Percentiles rank a stretch among this genome's conserved stretches.
phyloP scores from a whole-genome alignment of 1,140 invertebrate species.

The Samia ricini region DNA sequence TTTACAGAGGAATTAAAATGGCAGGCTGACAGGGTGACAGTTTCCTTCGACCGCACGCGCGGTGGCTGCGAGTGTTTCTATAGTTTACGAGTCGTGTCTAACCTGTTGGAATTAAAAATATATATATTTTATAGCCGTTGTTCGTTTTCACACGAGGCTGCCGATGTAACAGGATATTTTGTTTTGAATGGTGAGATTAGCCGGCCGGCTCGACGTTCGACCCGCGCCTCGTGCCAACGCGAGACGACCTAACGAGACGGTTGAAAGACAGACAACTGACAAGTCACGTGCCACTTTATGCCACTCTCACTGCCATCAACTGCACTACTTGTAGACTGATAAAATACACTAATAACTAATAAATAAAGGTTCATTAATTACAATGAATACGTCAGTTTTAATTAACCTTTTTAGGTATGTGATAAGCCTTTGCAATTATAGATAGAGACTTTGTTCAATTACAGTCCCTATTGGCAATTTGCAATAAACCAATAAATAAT shows the following conservation, averaged over 20 bases:
- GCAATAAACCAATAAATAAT: too few species aligned
- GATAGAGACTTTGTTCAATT: too few species aligned
- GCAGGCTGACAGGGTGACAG: constrained; percentile 62
- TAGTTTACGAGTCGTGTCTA: constrained; percentile 9
- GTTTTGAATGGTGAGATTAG: constrained; percentile 50
- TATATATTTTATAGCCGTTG: constrained; percentile 26
- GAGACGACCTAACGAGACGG: constrained; percentile 63
- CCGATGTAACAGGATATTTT: constrained; percentile 33
- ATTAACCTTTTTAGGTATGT: background rate
- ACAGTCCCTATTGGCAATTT: too few species aligned
- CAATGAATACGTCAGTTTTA: background rate
- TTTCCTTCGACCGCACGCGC: constrained; percentile 31
- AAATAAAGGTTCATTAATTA: background rate
- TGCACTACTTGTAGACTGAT: background rate
- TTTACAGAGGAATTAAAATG: constrained; percentile 67
- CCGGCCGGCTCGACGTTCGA: constrained; percentile 15
- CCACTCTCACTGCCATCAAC: constrained; percentile 15
- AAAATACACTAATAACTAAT: background rate
- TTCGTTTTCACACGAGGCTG: constrained; percentile 18
- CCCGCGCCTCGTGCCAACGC: constrained; percentile 29
- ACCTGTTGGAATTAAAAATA: constrained; percentile 24
- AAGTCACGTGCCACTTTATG: constrained; percentile 40
- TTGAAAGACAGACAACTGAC: constrained; percentile 60
- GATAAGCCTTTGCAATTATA: too few species aligned
- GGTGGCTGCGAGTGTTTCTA: constrained; percentile 14